A percentile compares a stretch with the other conserved stretches of the same genome.
These are phyloP conservation scores for Dascillus cervinus DNA, from an alignment of 2,888 invertebrate species.

Conservation along the genomic window DNA sequence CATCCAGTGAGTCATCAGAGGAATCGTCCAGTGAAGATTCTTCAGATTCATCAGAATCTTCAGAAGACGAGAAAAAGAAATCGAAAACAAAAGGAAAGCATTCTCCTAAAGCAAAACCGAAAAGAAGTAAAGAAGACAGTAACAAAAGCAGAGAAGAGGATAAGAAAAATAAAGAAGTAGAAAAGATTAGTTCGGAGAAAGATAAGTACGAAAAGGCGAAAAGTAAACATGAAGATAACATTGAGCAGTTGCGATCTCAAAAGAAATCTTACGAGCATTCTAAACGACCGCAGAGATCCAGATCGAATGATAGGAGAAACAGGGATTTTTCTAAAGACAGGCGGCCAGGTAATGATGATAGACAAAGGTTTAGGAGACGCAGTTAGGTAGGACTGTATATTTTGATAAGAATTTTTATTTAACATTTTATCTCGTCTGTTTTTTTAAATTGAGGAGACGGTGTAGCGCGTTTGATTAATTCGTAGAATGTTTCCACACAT, in stretches of 20 bases:
- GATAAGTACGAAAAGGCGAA: conserved; percentile 11
- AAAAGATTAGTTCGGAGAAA: conserved; percentile 7
- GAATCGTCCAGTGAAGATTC: background rate
- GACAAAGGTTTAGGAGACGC: background rate
- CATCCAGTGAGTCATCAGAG: conserved; percentile 14
- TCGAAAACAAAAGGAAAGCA: conserved; percentile 1
- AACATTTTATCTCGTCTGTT: conserved; percentile 51
- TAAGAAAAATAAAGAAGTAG: conserved; percentile 9
- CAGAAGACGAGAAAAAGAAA: conserved; percentile 15
- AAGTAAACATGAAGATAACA: conserved; percentile 9
- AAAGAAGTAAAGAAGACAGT: conserved; percentile 1
- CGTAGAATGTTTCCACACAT: conserved; percentile 48
- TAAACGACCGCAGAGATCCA: background rate
- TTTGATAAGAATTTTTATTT: conserved; percentile 31
- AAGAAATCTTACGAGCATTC: background rate
- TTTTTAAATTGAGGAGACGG: conserved; percentile 55
- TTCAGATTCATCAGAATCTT: background rate
- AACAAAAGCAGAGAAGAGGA: conserved; percentile 1
- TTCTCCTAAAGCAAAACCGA: conserved; percentile 1
- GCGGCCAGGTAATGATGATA: background rate
- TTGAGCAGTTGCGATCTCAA: background rate
- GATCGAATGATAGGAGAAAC: conserved; percentile 1
- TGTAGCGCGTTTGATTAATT: conserved; percentile 26
- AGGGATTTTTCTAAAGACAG: conserved; percentile 1
- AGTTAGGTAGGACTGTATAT: background rate